Conservation (phyloP, 2,113 vertebrate species). For the Toxostoma redivivum region DNA sequence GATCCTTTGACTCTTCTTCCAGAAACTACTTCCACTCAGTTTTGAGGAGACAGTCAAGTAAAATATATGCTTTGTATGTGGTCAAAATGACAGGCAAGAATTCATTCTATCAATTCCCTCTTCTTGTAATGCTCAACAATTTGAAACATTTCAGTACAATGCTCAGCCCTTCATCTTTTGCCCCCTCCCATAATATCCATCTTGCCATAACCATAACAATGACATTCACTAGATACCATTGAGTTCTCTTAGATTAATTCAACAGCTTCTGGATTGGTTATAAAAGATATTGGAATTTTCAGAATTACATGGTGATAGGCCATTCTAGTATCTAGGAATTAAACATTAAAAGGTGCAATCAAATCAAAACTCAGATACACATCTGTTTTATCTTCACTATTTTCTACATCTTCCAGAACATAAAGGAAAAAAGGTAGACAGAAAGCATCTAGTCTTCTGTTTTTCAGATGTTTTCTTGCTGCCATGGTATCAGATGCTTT, state of each 20-base stretch:
- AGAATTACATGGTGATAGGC: background rate
- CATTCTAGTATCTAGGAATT: background rate
- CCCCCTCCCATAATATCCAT: background rate
- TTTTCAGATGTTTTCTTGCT: background rate
- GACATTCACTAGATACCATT: rapidly evolving
- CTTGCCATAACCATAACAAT: background rate
- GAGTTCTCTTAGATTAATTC: background rate
- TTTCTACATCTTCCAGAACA: background rate
- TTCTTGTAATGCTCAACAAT: background rate
- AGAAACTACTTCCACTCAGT: background rate
- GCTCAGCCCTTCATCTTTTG: background rate
- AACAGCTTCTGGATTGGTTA: background rate
- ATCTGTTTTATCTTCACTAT: background rate
- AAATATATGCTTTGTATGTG: background rate
- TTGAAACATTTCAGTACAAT: background rate
- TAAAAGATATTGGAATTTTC: background rate
- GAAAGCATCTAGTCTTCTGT: background rate
- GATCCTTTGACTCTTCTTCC: background rate
- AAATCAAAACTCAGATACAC: background rate
- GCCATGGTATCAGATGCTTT: background rate
- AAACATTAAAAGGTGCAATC: background rate
- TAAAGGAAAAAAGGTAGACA: background rate
- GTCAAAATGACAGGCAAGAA: background rate
- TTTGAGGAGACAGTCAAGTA: background rate
- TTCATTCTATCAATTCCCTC: background rate